Percentiles rank a stretch among this genome's conserved stretches.
Conservation (phyloP, 1,140 invertebrate species). For the Lordiphosa stackelbergi region DNA sequence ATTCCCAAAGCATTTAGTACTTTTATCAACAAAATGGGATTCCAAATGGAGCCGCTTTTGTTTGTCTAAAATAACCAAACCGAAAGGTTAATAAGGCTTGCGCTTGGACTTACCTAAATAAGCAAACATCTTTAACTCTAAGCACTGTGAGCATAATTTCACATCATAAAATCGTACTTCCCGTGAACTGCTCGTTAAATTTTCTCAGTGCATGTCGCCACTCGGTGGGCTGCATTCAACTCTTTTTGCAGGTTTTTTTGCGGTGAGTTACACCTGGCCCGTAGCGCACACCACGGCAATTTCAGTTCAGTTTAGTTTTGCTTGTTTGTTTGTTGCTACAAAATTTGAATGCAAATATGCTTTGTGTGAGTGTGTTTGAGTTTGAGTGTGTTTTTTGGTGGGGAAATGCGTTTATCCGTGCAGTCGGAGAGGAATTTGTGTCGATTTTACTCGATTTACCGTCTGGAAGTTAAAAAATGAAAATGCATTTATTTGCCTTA, state of each 20-base stretch:
- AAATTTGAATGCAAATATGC: slow-evolving; percentile 61
- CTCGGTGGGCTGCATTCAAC: slow-evolving; percentile 18
- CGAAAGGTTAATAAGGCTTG: no score
- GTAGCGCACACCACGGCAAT: slow-evolving; percentile 40
- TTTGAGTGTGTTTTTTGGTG: slow-evolving; percentile 13
- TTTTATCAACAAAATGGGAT: no score
- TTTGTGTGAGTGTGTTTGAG: slow-evolving; percentile 32
- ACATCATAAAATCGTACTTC: no score
- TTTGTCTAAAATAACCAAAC: no score
- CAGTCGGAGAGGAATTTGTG: slow-evolving; percentile 42
- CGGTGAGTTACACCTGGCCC: slow-evolving; percentile 45
- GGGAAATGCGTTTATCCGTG: slow-evolving; percentile 46
- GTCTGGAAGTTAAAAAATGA: slow-evolving; percentile 47
- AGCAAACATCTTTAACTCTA: no score
- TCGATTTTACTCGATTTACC: slow-evolving; percentile 18
- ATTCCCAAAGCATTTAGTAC: no score
- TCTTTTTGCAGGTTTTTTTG: slow-evolving; percentile 27
- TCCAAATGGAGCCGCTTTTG: no score
- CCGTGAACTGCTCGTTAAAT: background rate
- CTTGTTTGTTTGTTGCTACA: slow-evolving; percentile 52
- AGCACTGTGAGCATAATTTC: no score
- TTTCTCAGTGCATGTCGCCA: slow-evolving; percentile 26
- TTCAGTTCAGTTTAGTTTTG: slow-evolving; percentile 30
- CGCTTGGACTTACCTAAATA: no score
- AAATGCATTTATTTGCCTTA: slow-evolving; percentile 53